Base-by-base conservation (phyloP, 2,888 invertebrate genomes). In the Nemotelus pantherinus region DNA sequence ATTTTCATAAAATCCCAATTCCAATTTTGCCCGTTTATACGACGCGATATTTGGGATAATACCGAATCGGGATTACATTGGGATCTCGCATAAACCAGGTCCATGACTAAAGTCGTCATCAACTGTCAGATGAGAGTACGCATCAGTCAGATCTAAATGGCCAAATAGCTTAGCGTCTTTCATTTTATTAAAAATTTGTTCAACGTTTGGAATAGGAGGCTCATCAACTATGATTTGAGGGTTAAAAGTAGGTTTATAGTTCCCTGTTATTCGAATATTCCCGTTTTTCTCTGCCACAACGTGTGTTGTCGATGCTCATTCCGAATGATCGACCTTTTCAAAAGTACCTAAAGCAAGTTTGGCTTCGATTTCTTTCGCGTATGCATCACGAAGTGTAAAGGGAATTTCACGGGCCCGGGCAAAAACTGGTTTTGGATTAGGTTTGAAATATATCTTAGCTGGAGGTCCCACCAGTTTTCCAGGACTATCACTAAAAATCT, bases 221-320 rank as follows among this genome's bases (percentile, higher is more conserved):
- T 79, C 75, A 53, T 79, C 80, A 44, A 78, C 75, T 2, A 77
- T 64, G 48, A 80, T 48, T 25, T 48, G 45, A 5, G 78, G 75
- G 9, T 79, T 81, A 4, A 79, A 41, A 0, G 79, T 79, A 9
- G 80, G 80, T 41, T 78, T 80, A 43, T 79, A 80, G 53, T 80
- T 64, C 6, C 79, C 47, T 25, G 78, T 78, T 3, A 79, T 78
- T 39, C 78, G 68, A 45, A 79, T 76, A 68, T 79, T 76, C 0
- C 79, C 79, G 53, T 63, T 76, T 55, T 77, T 79, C 50, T 80
- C 78, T 2, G 74, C 25, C 25, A 79, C 77, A 3, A 72, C 48
- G 55, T 79, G 79, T 43, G 76, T 77, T 7, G 67, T 80, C 53
- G 80, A 80, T 6, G 78, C 76, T 78, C 78, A 78, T 39, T 79